Conservation (phyloP, 2,888 invertebrate species). For the Heterodera filipjevi region DNA sequence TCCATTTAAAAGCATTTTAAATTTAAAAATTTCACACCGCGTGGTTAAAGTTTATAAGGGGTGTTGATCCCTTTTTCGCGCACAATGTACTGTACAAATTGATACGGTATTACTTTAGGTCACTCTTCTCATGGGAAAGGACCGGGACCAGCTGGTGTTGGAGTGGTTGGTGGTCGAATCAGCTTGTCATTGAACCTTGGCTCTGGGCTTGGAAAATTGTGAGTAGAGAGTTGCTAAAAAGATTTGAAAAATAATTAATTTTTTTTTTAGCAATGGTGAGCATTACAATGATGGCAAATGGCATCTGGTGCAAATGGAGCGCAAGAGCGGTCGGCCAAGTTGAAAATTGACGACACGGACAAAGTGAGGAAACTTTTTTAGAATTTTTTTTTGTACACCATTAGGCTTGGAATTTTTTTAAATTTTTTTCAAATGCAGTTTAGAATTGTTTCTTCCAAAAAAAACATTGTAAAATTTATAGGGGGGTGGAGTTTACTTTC, state of each 20-base stretch:
- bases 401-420: background rate
- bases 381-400: too few species aligned
- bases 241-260: background rate
- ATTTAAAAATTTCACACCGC: too few species aligned
- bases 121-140: slow-evolving; percentile 82
- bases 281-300: slow-evolving; percentile 87
- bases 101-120: slow-evolving; percentile 66
- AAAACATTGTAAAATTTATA: too few species aligned
- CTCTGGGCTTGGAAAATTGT: slow-evolving; percentile 75
- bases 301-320: slow-evolving; percentile 78
- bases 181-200: slow-evolving; percentile 85
- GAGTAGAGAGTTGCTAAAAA: background rate
- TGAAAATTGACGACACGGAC: slow-evolving; percentile 54
- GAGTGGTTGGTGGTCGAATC: slow-evolving; percentile 81
- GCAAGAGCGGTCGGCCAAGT: slow-evolving; percentile 63
- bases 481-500: too few species aligned
- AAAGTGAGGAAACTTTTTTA: slow-evolving; percentile 30
- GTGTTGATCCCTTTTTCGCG: too few species aligned
- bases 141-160: slow-evolving; percentile 76
- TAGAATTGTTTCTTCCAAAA: too few species aligned
- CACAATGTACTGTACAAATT: too few species aligned
- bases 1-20: too few species aligned
- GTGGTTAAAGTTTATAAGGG: too few species aligned
- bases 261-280: slow-evolving; percentile 67
- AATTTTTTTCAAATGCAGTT: too few species aligned